Percentiles rank a stretch among this genome's conserved stretches.
These are phyloP conservation scores for Amphipyra tragopoginis DNA, from an alignment of 2,888 invertebrate genomes.

Conservation along the genomic window DNA sequence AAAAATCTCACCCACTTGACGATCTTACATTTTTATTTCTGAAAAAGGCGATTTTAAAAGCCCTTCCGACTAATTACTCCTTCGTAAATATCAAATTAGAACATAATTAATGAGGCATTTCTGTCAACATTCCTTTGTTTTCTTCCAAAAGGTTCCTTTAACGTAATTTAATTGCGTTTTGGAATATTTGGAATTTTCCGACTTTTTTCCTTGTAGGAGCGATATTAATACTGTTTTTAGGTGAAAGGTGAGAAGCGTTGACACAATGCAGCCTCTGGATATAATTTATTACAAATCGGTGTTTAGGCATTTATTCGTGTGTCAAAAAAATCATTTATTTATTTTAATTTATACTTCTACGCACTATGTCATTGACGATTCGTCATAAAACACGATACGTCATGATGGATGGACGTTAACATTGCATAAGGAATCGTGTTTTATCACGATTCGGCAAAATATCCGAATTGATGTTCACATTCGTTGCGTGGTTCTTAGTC, in stretches of 20 bases:
- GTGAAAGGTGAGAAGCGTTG: not conserved
- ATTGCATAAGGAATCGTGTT: too few species aligned
- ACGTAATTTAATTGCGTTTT: conserved; percentile 48
- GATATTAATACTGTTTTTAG: conserved; percentile 13
- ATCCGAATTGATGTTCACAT: too few species aligned
- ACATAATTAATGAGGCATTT: conserved; percentile 57
- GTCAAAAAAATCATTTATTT: too few species aligned
- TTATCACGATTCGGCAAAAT: too few species aligned
- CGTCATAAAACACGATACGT: too few species aligned
- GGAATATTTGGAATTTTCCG: conserved; percentile 20
- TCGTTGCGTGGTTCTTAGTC: too few species aligned
- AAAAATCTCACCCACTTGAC: conserved; percentile 7
- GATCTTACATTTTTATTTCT: conserved; percentile 41
- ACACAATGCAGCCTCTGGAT: not conserved
- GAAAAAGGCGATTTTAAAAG: conserved; percentile 45
- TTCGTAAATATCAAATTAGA: conserved; percentile 65
- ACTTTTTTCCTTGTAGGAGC: conserved; percentile 10
- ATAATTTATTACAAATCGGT: not conserved
- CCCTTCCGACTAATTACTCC: conserved; percentile 62
- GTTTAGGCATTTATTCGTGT: too few species aligned
- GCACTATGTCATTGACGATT: too few species aligned
- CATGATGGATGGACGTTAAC: too few species aligned
- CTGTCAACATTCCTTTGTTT: conserved; percentile 60
- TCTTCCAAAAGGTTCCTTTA: conserved; percentile 35
- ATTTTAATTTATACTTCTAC: too few species aligned